Percentiles rank a stretch among this genome's conserved stretches.
Evolutionary conservation across 1,140 invertebrate genomes (phyloP).

Genomic region (Meteorus sp.): DNA sequence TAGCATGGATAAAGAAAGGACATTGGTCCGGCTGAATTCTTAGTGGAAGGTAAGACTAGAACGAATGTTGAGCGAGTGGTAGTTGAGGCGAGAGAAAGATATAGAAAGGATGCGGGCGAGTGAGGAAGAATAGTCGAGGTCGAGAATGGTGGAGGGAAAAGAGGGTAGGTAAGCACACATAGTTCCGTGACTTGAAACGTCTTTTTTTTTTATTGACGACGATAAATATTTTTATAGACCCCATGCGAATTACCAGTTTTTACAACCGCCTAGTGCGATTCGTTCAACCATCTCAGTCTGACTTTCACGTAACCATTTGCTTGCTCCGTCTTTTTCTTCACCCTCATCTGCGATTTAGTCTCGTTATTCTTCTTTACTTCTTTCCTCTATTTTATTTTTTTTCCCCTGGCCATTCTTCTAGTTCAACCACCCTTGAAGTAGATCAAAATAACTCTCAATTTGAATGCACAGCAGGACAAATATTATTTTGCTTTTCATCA

Average conservation of each 20-base stretch:
- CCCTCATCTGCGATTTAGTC: no score
- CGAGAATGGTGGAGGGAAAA: background rate
- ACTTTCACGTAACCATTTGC: background rate
- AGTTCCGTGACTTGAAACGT: background rate
- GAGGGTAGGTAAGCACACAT: background rate
- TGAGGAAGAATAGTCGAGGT: background rate
- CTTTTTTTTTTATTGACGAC: slow-evolving; percentile 50
- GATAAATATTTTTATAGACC: slow-evolving; percentile 54
- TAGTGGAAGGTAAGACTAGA: background rate
- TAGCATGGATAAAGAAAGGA: slow-evolving; percentile 30
- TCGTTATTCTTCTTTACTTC: no score
- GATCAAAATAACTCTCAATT: no score
- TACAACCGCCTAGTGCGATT: slow-evolving; percentile 31
- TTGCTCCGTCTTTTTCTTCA: background rate
- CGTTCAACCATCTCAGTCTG: background rate
- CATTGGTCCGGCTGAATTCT: slow-evolving; percentile 28
- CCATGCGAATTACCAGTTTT: slow-evolving; percentile 54
- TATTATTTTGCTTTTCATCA: no score
- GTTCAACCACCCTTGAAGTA: no score
- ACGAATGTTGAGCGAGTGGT: background rate
- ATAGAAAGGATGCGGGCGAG: background rate
- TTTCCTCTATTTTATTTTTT: no score
- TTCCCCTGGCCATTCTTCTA: no score
- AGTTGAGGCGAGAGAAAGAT: no score
- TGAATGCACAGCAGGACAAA: no score